Base-by-base conservation (phyloP, 23 tunicate genomes). In the Diplosoma virens region DNA sequence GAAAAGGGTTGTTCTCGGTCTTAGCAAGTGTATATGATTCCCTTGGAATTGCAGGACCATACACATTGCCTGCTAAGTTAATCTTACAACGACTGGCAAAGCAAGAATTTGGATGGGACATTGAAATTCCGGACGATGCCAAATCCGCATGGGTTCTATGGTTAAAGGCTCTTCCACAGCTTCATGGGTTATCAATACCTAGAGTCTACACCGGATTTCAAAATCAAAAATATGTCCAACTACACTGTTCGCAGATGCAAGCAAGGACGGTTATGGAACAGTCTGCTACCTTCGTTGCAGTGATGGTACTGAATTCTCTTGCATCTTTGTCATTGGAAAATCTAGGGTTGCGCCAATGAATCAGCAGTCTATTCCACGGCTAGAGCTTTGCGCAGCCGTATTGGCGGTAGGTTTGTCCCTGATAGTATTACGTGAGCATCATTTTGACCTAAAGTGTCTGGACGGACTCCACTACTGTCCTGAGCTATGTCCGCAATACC, bases 181-280 rank as follows among this genome's bases (percentile, higher is more conserved):
- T 76, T 27, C 50, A 76, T 7, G 69, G 37, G 11, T n/a, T 76
- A 6, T 4, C 52, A 7, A 63, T 78, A 64, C 73, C 58, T 3
- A 33, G 82, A 18, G 30, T 71, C 21, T 50, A 24, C 27, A 2
- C 6, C 54, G 25, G 23, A 3, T 3, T 28, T 14, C 3, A 6
- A 4, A 6, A 1, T 16, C 23, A 22, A 14, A 28, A 14, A 17
- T 25, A 17, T 50, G 47, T 31, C 3, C 27, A 76, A 59, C 34
- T 78, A 7, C 82, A 78, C 30, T 61, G 47, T 78, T 78, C 29
- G 29, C 59, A 17, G 82, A 78, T 63, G 73, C 82, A 24, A 61
- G 73, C 21, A 27, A 25, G 26, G 32, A 11, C 3, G 73, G 59
- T 4, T 78, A 78, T 34, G 82, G 82, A 2, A 59, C 73, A 36